Conservation (phyloP, 2,113 vertebrate species). For the Clarias batrachus region DNA sequence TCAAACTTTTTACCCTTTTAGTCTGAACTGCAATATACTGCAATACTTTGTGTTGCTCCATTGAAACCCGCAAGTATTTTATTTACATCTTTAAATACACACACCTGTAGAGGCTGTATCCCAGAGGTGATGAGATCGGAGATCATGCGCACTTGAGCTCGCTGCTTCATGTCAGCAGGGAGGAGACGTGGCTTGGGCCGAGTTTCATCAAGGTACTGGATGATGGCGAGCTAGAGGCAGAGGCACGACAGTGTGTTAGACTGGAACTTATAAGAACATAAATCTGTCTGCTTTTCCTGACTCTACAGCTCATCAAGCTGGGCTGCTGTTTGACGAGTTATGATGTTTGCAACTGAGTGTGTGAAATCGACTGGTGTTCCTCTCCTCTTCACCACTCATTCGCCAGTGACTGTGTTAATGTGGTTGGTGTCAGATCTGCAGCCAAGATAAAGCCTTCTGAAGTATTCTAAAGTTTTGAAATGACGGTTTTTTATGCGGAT, state of each 20-base stretch:
- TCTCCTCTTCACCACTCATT: background rate
- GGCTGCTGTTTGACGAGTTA: background rate
- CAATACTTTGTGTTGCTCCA: background rate
- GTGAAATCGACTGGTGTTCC: background rate
- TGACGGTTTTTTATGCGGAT: background rate
- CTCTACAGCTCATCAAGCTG: background rate
- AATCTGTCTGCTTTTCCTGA: background rate
- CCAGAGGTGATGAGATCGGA: slow-evolving; percentile 84
- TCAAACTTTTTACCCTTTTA: background rate
- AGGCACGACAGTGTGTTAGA: background rate
- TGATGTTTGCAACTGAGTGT: background rate
- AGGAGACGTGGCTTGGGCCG: slow-evolving; percentile 79
- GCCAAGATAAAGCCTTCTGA: background rate
- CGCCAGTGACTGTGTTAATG: background rate
- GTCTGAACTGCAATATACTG: background rate
- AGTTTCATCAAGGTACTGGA: slow-evolving; percentile 94
- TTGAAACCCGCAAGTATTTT: background rate
- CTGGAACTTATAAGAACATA: background rate
- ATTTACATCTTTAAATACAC: slow-evolving; percentile 17
- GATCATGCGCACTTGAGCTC: slow-evolving; percentile 86
- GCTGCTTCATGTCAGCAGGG: slow-evolving; percentile 82
- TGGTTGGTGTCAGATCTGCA: background rate
- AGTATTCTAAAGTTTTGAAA: background rate
- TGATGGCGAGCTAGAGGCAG: slow-evolving; percentile 83
- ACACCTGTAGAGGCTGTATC: slow-evolving; percentile 94